phyloP scores from a whole-genome alignment of 1,140 invertebrate species.

The Caenorhabditis remanei region DNA sequence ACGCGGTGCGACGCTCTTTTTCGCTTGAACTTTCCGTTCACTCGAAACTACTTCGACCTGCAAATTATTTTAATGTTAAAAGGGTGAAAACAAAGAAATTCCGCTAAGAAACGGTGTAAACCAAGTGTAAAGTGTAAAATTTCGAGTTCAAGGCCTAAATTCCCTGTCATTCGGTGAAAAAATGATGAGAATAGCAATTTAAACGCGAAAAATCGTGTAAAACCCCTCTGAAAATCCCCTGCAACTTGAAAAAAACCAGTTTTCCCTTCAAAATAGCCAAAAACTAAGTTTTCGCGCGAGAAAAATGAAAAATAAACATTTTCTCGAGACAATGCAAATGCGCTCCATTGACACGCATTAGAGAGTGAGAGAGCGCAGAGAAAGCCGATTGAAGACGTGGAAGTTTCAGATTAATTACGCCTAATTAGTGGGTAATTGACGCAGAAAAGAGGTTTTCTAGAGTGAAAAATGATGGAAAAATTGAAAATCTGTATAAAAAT shows the following conservation, averaged over 20 bases:
- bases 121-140: too few species aligned
- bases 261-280: too few species aligned
- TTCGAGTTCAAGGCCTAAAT: too few species aligned
- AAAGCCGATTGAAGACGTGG: not conserved
- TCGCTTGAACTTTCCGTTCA: conserved; percentile 28
- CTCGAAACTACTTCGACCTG: conserved; percentile 42
- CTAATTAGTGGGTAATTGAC: not conserved
- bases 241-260: too few species aligned
- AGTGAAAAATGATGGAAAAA: too few species aligned
- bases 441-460: too few species aligned
- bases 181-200: too few species aligned
- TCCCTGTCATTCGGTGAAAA: too few species aligned
- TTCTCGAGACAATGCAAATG: not conserved
- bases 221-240: not conserved
- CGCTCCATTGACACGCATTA: not conserved
- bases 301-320: not conserved
- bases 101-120: not conserved
- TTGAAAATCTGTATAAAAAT: too few species aligned
- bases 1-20: conserved; percentile 10
- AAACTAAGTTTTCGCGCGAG: not conserved
- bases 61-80: not conserved
- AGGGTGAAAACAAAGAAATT: not conserved
- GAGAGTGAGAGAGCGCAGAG: conserved; percentile 1
- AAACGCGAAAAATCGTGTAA: not conserved
- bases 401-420: not conserved